Conservation (phyloP, 2,888 invertebrate genomes). For the Gonocerus acuteangulatus region DNA sequence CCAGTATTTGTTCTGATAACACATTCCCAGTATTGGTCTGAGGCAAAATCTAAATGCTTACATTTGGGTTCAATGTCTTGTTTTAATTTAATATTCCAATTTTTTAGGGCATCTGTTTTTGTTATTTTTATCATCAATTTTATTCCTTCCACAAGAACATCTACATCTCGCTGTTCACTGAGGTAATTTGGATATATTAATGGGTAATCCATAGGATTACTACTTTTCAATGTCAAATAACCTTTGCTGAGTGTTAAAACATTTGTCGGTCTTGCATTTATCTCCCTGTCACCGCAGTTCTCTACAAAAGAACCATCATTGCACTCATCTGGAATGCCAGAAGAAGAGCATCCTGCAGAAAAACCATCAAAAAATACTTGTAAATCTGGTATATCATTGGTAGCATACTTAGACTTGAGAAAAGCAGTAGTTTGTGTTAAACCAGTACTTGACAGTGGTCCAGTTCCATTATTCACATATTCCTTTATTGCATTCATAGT, state of each 20-base stretch:
- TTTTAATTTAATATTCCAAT: slow-evolving; percentile 37
- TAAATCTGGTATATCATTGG: slow-evolving; percentile 43
- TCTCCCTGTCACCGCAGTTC: slow-evolving; percentile 21
- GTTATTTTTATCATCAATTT: slow-evolving; percentile 38
- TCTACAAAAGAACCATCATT: slow-evolving; percentile 16
- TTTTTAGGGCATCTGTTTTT: slow-evolving; percentile 36
- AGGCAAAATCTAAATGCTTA: slow-evolving; percentile 32
- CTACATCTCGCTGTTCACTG: slow-evolving; percentile 43
- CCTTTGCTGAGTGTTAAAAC: slow-evolving; percentile 44
- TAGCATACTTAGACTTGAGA: slow-evolving; percentile 42
- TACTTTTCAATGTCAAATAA: slow-evolving; percentile 43
- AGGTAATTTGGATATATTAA: slow-evolving; percentile 50
- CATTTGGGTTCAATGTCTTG: slow-evolving; percentile 36
- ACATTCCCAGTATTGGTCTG: slow-evolving; percentile 40
- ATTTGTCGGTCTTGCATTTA: slow-evolving; percentile 38
- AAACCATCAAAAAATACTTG: slow-evolving; percentile 46
- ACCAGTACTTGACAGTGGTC: slow-evolving; percentile 45
- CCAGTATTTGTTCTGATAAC: slow-evolving; percentile 37
- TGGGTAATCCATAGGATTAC: slow-evolving; percentile 48
- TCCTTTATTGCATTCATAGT: slow-evolving; percentile 42
- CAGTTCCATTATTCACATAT: slow-evolving; percentile 42
- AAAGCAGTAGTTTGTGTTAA: slow-evolving; percentile 46
- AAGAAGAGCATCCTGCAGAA: slow-evolving; percentile 41
- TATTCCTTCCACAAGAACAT: slow-evolving; percentile 41
- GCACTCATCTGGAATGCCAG: slow-evolving; percentile 39